Evolutionary conservation across 2,113 vertebrate genomes (phyloP).

Genomic region (Raja brachyura): DNA sequence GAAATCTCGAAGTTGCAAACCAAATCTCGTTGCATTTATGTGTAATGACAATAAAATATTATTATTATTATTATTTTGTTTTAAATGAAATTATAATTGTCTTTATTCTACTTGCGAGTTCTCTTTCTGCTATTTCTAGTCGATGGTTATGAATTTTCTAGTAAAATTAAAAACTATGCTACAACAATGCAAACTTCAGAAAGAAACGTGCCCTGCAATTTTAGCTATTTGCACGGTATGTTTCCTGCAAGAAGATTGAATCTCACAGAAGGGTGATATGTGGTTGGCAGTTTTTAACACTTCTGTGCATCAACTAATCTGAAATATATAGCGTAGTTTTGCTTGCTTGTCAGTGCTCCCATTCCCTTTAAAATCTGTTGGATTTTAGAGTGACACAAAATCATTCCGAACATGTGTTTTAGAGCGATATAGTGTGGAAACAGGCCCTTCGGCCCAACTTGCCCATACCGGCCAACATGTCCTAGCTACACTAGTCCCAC

Average conservation of each 20-base stretch:
- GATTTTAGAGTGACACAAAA: background rate
- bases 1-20: too few species aligned
- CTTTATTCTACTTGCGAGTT: background rate
- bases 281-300: background rate
- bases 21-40: too few species aligned
- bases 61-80: too few species aligned
- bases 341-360: background rate
- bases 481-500: too few species aligned
- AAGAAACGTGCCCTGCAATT: background rate
- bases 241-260: background rate
- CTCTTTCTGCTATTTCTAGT: background rate
- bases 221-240: background rate
- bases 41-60: too few species aligned
- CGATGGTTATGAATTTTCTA: background rate
- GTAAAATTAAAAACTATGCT: background rate
- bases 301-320: background rate
- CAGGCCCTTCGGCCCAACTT: too few species aligned
- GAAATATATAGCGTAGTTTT: background rate
- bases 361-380: background rate
- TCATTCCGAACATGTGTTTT: background rate
- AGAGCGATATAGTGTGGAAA: too few species aligned
- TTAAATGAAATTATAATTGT: too few species aligned
- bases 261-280: background rate
- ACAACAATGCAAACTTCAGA: background rate
- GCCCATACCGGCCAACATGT: too few species aligned